A percentile compares a stretch with the other conserved stretches of the same genome.
Conservation (phyloP, 2,888 invertebrate genomes). For the Oxystoma pomonae region DNA sequence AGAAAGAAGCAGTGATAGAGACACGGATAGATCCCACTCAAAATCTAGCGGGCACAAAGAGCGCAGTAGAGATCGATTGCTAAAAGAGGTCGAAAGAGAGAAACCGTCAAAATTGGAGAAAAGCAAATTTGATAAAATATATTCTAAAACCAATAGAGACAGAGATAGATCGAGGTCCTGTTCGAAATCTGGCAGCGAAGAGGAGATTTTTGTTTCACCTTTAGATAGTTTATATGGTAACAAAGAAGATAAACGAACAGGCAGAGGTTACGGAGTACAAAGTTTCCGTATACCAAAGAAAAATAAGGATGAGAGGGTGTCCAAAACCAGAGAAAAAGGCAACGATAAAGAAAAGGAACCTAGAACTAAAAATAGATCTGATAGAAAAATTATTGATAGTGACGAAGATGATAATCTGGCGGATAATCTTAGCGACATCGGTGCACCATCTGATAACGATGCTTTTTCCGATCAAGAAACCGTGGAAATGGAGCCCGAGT, state of each 20-base stretch:
- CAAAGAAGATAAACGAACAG: conserved; percentile 44
- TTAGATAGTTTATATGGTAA: conserved; percentile 50
- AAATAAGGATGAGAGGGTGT: conserved; percentile 5
- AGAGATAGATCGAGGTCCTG: conserved; percentile 19
- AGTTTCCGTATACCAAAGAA: conserved; percentile 54
- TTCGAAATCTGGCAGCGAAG: conserved; percentile 26
- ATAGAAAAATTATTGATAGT: not conserved
- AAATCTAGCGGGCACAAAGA: not conserved
- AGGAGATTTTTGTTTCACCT: conserved; percentile 48
- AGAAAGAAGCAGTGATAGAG: not conserved
- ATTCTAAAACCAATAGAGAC: conserved; percentile 26
- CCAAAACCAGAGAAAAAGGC: conserved; percentile 16
- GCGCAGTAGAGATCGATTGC: conserved; percentile 6
- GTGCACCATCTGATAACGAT: not conserved
- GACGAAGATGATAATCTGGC: not conserved
- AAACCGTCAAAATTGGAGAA: conserved; percentile 4
- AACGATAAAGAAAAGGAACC: conserved; percentile 1
- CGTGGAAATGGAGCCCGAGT: not conserved
- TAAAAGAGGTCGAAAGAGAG: conserved; percentile 4
- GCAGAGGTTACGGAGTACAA: conserved; percentile 50
- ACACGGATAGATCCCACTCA: conserved; percentile 2
- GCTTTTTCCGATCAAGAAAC: not conserved
- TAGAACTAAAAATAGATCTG: not conserved
- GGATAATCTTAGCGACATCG: not conserved
- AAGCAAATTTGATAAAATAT: conserved; percentile 27